Percentiles rank a stretch among this genome's conserved stretches.
Conservation (phyloP, 2,888 invertebrate species). For the Nectonema munidae region DNA sequence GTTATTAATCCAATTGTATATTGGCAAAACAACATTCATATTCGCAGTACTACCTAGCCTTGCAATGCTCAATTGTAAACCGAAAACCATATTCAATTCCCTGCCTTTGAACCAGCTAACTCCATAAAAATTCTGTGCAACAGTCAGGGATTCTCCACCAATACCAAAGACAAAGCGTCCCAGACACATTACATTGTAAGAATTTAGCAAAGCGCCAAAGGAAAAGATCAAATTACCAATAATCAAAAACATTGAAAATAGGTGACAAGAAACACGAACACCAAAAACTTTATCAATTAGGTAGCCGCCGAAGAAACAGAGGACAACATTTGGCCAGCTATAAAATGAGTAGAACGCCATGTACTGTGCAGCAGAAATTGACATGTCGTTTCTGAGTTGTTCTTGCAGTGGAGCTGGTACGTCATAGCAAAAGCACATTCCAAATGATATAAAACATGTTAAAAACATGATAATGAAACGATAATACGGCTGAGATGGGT, state of each 20-base stretch:
- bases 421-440: constrained; percentile 70
- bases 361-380: constrained; percentile 45
- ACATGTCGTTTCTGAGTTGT: constrained; percentile 44
- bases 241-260: constrained; percentile 54
- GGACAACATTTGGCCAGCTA: constrained; percentile 79
- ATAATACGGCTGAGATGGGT: background rate
- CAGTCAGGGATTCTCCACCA: constrained; percentile 74
- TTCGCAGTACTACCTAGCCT: constrained; percentile 30
- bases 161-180: constrained; percentile 74
- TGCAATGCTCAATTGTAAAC: constrained; percentile 66
- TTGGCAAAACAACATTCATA: too few relatives aligned
- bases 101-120: constrained; percentile 89
- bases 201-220: constrained; percentile 39
- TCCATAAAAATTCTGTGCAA: constrained; percentile 82
- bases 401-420: constrained; percentile 69
- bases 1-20: too few relatives aligned
- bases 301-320: constrained; percentile 81
- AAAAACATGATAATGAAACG: constrained; percentile 1
- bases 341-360: constrained; percentile 61
- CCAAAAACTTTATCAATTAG: constrained; percentile 75
- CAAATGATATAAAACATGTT: constrained; percentile 10
- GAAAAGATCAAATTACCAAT: constrained; percentile 58
- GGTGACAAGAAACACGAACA: constrained; percentile 53
- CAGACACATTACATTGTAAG: constrained; percentile 54
- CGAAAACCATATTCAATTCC: constrained; percentile 89